A percentile compares a stretch with the other conserved stretches of the same genome.
These are phyloP conservation scores for Buathra laborator DNA, from an alignment of 2,888 invertebrate species.

Conservation along the genomic window DNA sequence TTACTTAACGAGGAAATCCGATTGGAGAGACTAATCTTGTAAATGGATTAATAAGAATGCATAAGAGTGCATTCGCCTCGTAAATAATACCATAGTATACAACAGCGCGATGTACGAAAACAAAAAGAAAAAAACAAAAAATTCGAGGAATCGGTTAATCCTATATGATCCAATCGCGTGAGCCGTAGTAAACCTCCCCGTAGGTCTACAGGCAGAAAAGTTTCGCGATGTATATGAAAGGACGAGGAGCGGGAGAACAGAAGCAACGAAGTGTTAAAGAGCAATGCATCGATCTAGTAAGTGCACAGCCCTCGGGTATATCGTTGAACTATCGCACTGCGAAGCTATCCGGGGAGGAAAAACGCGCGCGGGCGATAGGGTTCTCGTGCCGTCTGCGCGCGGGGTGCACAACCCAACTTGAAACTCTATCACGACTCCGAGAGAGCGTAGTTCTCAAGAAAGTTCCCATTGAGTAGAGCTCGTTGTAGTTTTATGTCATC, in stretches of 20 bases:
- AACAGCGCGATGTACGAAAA: too few species aligned
- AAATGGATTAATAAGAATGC: too few species aligned
- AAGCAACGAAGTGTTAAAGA: constrained; percentile 59
- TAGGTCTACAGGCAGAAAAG: constrained; percentile 1
- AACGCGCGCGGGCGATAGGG: constrained; percentile 13
- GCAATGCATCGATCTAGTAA: constrained; percentile 59
- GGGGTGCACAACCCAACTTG: constrained; percentile 8
- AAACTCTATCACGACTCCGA: constrained; percentile 62
- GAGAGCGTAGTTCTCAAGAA: constrained; percentile 51
- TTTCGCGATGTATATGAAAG: constrained; percentile 44
- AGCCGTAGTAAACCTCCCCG: constrained; percentile 8
- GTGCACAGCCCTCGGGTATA: background rate
- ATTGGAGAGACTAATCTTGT: too few species aligned
- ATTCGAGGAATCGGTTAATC: background rate
- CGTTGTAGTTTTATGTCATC: constrained; percentile 66
- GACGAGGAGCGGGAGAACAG: constrained; percentile 39
- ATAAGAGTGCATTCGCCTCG: too few species aligned
- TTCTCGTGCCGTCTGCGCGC: constrained; percentile 49
- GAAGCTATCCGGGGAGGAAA: background rate
- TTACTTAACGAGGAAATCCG: too few species aligned
- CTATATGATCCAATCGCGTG: background rate
- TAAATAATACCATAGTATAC: too few species aligned
- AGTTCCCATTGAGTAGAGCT: constrained; percentile 59
- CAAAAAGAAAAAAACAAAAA: too few species aligned
- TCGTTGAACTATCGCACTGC: background rate